Conservation (phyloP, 2,797 vertebrate species). For the Gambelia wislizenii region DNA sequence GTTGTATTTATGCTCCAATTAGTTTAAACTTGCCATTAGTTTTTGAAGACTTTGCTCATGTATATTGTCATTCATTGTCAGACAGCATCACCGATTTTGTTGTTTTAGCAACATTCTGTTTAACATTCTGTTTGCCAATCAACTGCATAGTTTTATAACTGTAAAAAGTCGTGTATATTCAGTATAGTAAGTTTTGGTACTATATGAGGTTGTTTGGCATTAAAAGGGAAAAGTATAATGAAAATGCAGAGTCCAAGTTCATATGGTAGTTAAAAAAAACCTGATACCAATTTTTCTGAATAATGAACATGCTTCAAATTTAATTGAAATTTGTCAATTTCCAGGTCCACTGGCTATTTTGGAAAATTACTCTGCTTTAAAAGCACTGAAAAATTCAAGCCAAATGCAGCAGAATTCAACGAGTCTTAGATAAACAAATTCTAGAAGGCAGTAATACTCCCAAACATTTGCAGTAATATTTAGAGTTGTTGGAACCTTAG, state of each 20-base stretch:
- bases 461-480: not conserved
- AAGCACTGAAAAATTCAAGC: not conserved
- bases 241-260: not conserved
- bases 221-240: not conserved
- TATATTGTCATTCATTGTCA: not conserved
- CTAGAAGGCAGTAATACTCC: not conserved
- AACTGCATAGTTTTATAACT: not conserved
- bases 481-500: not conserved
- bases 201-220: not conserved
- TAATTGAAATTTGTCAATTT: not conserved
- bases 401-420: not conserved
- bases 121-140: not conserved
- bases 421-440: not conserved
- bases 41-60: not conserved
- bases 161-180: not conserved
- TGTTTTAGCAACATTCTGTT: too few species aligned
- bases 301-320: not conserved
- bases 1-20: not conserved
- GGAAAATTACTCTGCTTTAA: not conserved
- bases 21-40: not conserved
- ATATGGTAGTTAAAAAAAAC: not conserved
- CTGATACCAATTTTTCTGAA: not conserved
- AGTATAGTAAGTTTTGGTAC: not conserved
- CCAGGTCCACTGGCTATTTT: not conserved
- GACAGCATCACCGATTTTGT: not conserved